Base-by-base conservation (phyloP, 2,888 invertebrate species). In the Ornithoptera priamus region DNA sequence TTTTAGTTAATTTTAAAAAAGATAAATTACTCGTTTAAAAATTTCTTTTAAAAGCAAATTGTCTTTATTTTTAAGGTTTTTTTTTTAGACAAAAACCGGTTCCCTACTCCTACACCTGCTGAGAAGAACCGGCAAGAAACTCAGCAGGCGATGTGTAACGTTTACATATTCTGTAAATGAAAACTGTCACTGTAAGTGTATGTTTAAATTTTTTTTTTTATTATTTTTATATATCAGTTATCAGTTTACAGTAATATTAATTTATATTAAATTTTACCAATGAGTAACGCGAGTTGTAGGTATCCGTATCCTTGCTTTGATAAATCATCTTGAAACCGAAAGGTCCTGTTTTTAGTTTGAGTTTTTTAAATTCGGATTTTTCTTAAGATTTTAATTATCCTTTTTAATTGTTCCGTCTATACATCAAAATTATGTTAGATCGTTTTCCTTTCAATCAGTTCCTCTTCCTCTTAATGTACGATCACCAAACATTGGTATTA, bases 91-190 rank as follows among this genome's bases (percentile, higher is more conserved):
- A 39, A 57, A 68, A 65, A 81, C 88, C 89, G 88, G 83, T 90
- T 90, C 90, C 81, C 73, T 88, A 87, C 80, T 83, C 84, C 79
- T 79, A 70, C 70, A 67, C 77, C 87, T 76, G 81, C 88, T 85
- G 90, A 90, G 90, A 90, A 90, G 89, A 90, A 88, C 81, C 88
- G 88, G 88, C 81, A 90, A 90, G 89, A 90, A 90, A 90, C 90
- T 90, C 90, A 88, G 84, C 74, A 80, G 83, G 78, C 78, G 73
- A 20, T 70, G 50, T 22, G 53, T 60, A 24, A 60, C 24, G 15
- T 7, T n/a, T 53, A 53, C 4, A n/a, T n/a, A n/a, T n/a, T 53
- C 53, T n/a, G 18, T 18, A 4, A 46, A 15, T 18, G 18, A 53
- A 53, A 18, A n/a, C 1, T 53, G 53, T 53, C 4, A 18, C 53